Percentiles rank a stretch among this genome's conserved stretches.
Conservation (phyloP, 2,113 vertebrate genomes). For the Nycticryphes semicollaris region DNA sequence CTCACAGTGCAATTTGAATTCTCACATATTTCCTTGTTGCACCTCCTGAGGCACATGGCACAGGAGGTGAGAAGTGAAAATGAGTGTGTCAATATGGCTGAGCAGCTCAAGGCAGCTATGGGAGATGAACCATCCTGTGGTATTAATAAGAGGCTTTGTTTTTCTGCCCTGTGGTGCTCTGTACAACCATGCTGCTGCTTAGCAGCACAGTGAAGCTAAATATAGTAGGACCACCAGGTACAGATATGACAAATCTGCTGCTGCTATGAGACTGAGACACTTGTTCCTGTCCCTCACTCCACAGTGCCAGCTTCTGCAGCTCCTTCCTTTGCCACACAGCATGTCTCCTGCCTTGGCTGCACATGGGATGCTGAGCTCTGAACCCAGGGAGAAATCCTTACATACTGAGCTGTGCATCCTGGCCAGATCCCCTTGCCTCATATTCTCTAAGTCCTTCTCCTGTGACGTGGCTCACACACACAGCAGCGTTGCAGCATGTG, state of each 20-base stretch:
- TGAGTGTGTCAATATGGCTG: neutral
- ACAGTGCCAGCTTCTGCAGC: neutral
- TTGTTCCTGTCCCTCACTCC: neutral
- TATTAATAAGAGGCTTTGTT: neutral
- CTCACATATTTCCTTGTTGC: neutral
- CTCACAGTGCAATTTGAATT: neutral
- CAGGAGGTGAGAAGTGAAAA: neutral
- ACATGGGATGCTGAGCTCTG: neutral
- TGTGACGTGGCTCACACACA: accelerated
- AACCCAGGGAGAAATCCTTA: neutral
- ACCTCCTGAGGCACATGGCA: neutral
- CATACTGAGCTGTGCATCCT: accelerated
- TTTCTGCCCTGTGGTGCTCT: neutral
- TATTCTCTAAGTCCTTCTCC: neutral
- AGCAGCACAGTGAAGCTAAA: neutral
- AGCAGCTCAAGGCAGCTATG: neutral
- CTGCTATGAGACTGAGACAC: neutral
- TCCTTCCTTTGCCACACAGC: neutral
- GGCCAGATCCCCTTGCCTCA: neutral
- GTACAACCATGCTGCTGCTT: neutral
- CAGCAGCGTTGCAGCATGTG: neutral
- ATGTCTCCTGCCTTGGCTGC: neutral
- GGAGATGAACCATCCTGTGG: neutral
- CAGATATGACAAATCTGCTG: neutral
- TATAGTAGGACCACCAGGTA: neutral